Conservation (phyloP, 1,140 invertebrate genomes). For the Drosophila parvula region DNA sequence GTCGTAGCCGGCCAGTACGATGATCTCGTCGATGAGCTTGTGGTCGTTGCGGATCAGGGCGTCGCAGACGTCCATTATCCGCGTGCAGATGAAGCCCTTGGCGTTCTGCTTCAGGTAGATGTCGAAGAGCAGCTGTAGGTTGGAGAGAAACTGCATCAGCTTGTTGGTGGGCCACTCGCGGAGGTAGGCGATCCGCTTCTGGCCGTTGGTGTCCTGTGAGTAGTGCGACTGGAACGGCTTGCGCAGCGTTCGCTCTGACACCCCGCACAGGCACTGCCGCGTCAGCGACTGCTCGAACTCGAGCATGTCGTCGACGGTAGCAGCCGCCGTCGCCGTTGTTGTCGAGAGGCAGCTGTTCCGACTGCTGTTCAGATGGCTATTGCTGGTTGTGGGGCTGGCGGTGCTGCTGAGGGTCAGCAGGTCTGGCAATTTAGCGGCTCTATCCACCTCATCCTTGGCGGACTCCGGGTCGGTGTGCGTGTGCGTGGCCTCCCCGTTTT, state of each 20-base stretch:
- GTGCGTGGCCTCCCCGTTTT: slow-evolving; percentile 26
- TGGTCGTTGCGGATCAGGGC: slow-evolving; percentile 91
- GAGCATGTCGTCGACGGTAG: slow-evolving; percentile 73
- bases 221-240: slow-evolving; percentile 89
- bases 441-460: slow-evolving; percentile 71
- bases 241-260: slow-evolving; percentile 88
- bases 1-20: slow-evolving; percentile 90
- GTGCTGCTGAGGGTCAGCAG: slow-evolving; percentile 40
- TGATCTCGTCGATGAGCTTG: slow-evolving; percentile 92
- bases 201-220: slow-evolving; percentile 85
- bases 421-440: slow-evolving; percentile 68
- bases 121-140: slow-evolving; percentile 92
- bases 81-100: slow-evolving; percentile 91
- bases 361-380: slow-evolving; percentile 30
- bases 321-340: slow-evolving; percentile 24
- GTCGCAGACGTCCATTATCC: slow-evolving; percentile 91
- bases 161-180: slow-evolving; percentile 89
- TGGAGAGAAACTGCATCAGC: slow-evolving; percentile 91
- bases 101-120: slow-evolving; percentile 93
- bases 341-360: slow-evolving; percentile 30
- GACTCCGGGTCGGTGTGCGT: slow-evolving; percentile 12
- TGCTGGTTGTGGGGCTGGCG: slow-evolving; percentile 15
- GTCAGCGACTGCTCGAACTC: slow-evolving; percentile 87
- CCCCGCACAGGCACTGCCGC: slow-evolving; percentile 91
- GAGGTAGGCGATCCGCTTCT: slow-evolving; percentile 85